phyloP scores from a whole-genome alignment of 2,113 vertebrate species.

The Epinephelus moara region DNA sequence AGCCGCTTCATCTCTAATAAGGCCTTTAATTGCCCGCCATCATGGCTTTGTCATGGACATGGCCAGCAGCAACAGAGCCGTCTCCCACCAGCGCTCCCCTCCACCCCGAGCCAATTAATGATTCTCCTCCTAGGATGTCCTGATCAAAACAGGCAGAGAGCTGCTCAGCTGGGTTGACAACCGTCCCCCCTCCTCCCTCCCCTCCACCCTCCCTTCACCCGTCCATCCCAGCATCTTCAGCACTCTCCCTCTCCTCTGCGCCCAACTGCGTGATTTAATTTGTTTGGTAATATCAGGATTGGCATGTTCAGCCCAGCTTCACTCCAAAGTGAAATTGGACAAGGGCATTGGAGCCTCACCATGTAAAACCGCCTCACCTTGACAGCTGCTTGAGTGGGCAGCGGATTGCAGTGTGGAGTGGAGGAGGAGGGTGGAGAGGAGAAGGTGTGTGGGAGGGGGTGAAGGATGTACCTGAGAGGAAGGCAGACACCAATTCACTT shows the following conservation, averaged over 20 bases:
- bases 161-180: constrained; percentile 58
- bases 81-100: constrained; percentile 37
- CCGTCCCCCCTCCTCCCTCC: neutral
- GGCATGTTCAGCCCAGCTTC: constrained; percentile 86
- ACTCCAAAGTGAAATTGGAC: constrained; percentile 89
- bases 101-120: constrained; percentile 79
- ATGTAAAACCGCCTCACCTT: constrained; percentile 86
- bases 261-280: constrained; percentile 85
- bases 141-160: constrained; percentile 69
- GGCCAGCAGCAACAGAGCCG: constrained; percentile 40
- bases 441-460: constrained; percentile 10
- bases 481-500: constrained; percentile 80
- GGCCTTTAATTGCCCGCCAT: constrained; percentile 54
- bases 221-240: constrained; percentile 65
- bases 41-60: constrained; percentile 48
- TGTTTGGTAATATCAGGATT: constrained; percentile 88
- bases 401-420: constrained; percentile 74
- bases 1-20: constrained; percentile 49
- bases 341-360: constrained; percentile 87
- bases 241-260: constrained; percentile 67
- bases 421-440: constrained; percentile 36
- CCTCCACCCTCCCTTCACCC: constrained; percentile 9
- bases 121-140: constrained; percentile 73
- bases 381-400: constrained; percentile 86
- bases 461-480: constrained; percentile 78